Evolutionary conservation across 2,113 vertebrate species (phyloP).

Genomic region (Microtus ochrogaster): DNA sequence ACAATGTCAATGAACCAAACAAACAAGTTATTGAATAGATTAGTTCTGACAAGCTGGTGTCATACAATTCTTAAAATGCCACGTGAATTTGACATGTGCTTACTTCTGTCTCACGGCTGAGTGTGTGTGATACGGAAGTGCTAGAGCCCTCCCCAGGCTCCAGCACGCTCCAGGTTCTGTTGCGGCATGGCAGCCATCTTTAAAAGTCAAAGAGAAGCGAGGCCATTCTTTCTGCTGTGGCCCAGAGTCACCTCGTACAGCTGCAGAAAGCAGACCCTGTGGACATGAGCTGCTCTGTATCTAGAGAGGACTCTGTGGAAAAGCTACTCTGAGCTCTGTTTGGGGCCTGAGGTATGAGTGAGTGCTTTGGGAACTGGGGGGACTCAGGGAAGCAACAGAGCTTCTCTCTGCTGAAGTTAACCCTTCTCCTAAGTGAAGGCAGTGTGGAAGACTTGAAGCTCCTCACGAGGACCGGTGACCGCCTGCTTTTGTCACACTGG

Average conservation of each 20-base stretch:
- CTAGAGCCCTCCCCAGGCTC: fast-evolving
- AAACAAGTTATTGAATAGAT: slow-evolving; percentile 7
- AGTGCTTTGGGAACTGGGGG: background rate
- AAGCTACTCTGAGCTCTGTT: background rate
- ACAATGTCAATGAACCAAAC: background rate
- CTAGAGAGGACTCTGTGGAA: background rate
- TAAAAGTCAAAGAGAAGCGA: background rate
- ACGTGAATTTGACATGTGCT: background rate
- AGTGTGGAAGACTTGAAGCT: background rate
- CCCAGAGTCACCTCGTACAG: background rate
- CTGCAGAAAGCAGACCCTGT: background rate
- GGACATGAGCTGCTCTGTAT: background rate
- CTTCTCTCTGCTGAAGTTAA: background rate
- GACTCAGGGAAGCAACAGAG: background rate
- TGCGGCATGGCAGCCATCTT: background rate
- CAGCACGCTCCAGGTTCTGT: background rate
- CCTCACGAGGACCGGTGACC: no score
- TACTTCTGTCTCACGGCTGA: background rate
- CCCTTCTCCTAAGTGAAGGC: background rate
- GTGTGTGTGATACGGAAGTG: fast-evolving
- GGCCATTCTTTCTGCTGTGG: fast-evolving
- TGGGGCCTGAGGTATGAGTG: background rate
- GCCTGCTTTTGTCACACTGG: slow-evolving; percentile 13
- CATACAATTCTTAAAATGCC: slow-evolving; percentile 26
- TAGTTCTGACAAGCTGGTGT: slow-evolving; percentile 40